phyloP scores from a whole-genome alignment of 2,113 vertebrate species.

The Tyto alba region DNA sequence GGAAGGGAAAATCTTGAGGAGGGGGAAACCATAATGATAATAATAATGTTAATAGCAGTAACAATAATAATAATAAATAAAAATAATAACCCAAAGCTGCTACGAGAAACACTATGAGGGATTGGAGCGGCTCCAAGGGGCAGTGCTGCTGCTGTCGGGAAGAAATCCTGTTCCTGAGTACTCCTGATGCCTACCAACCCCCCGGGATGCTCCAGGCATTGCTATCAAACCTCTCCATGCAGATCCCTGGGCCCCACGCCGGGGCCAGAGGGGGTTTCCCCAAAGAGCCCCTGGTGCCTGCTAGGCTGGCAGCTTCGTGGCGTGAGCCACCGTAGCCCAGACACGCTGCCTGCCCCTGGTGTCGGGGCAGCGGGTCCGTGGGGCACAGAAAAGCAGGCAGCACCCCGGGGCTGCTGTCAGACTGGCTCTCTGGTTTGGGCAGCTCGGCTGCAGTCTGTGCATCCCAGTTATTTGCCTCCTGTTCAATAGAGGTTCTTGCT shows the following conservation, averaged over 20 bases:
- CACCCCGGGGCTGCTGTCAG: not conserved
- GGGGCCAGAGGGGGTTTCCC: too few relatives aligned
- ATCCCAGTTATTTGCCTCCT: not conserved
- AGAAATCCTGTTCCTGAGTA: not conserved
- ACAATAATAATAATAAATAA: too few relatives aligned
- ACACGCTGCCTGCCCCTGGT: not conserved
- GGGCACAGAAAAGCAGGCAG: not conserved
- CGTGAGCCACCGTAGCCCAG: accelerated
- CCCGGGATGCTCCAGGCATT: not conserved
- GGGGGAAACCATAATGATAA: too few relatives aligned
- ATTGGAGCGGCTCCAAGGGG: not conserved
- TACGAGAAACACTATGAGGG: not conserved
- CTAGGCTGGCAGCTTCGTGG: not conserved
- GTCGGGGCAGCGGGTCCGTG: accelerated
- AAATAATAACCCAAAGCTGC: not conserved
- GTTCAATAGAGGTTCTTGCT: not conserved
- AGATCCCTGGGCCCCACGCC: not conserved
- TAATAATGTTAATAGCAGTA: not conserved
- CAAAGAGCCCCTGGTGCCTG: accelerated
- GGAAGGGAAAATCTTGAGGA: not conserved
- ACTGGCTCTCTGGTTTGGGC: not conserved
- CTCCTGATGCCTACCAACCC: not conserved
- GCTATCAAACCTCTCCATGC: not conserved
- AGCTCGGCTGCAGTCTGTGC: not conserved
- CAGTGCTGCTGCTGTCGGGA: not conserved